These are phyloP conservation scores for Calidris pygmaea DNA, from an alignment of 2,113 vertebrate genomes.

Conservation along the genomic window DNA sequence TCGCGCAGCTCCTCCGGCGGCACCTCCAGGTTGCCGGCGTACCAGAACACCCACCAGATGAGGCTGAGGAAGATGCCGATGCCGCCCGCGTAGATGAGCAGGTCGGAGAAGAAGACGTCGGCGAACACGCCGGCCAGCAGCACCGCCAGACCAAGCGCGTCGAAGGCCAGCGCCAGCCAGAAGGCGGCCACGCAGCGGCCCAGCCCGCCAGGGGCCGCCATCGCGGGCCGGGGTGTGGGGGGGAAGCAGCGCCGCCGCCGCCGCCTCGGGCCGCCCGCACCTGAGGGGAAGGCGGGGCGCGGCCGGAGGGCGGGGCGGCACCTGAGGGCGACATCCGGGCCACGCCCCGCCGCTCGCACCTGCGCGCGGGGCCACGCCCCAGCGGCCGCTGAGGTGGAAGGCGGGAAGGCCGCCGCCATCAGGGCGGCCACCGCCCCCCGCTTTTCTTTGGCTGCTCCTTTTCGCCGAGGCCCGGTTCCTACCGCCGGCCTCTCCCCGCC, in stretches of 20 bases:
- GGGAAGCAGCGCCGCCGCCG: background rate
- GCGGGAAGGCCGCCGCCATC: background rate
- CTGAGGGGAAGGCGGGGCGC: background rate
- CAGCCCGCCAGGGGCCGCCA: conserved; percentile 54
- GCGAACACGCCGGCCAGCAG: conserved; percentile 84
- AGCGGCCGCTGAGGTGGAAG: background rate
- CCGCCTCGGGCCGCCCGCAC: background rate
- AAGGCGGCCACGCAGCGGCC: conserved; percentile 86
- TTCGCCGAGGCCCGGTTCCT: background rate
- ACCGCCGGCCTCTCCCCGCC: background rate
- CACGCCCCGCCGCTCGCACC: background rate
- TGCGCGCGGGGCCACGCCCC: background rate
- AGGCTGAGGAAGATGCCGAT: conserved; percentile 90
- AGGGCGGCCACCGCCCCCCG: fast-evolving
- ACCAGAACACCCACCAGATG: conserved; percentile 96
- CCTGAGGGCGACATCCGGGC: background rate
- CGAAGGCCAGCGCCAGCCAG: conserved; percentile 87
- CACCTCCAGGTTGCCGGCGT: conserved; percentile 89
- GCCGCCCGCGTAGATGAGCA: conserved; percentile 86
- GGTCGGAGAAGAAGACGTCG: conserved; percentile 79
- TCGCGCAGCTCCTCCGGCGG: conserved; percentile 73
- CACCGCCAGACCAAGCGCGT: conserved; percentile 78
- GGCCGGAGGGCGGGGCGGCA: background rate
- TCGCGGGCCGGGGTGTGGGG: background rate
- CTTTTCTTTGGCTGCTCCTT: too few relatives aligned